Evolutionary conservation across 1,140 invertebrate species (phyloP), one percentile per base, ranked within the genome.

Genomic region (Zeugodacus cucurbitae): DNA sequence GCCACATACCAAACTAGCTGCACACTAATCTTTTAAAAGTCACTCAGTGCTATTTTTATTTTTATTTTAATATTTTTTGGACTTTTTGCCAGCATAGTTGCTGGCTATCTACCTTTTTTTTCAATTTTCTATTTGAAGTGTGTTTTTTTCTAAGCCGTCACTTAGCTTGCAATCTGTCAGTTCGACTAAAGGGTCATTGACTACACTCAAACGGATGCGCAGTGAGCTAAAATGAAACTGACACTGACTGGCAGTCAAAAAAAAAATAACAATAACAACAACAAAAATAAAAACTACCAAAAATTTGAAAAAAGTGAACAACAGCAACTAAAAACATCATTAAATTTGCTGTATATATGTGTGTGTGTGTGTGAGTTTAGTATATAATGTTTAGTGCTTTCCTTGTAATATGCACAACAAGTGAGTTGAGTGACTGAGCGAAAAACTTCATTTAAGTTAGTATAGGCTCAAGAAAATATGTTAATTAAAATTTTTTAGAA

Each of bases 131-230:
- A 14, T 54, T 54, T 54, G 20, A 41, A 41, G 37, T 62, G 58
- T 59, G 17, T 62, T 26, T 67, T 32, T 67, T 67, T 34, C 62
- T 67, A 32, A 17, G 62, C 62, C 62, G 26, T 67, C 62, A 67
- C 62, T 67, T 67, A 67, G 62, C 29, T 32, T 67, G 62, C 62
- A 67, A 67, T 67, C 62, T 32, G 62, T 67, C 62, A 67, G 62
- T 67, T 32, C 32, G 62, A 5, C 62, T 17, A 74, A 74, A 34
- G 34, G 67, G 67, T 74, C 67, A 41, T 74, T 74, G 67, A 74
- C 67, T 74, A 32, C 22, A 74, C 17, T 22, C 14, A 22, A 74
- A 74, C 22, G 67, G 34, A 37, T 74, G 67, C 67, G 67, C 34
- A 74, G 34, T n/a, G 34, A 67, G 64, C 32, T 3, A 67, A 67